Evolutionary conservation across 2,888 invertebrate species (phyloP), one percentile per base, ranked within the genome.

Genomic region (Tillus elongatus): DNA sequence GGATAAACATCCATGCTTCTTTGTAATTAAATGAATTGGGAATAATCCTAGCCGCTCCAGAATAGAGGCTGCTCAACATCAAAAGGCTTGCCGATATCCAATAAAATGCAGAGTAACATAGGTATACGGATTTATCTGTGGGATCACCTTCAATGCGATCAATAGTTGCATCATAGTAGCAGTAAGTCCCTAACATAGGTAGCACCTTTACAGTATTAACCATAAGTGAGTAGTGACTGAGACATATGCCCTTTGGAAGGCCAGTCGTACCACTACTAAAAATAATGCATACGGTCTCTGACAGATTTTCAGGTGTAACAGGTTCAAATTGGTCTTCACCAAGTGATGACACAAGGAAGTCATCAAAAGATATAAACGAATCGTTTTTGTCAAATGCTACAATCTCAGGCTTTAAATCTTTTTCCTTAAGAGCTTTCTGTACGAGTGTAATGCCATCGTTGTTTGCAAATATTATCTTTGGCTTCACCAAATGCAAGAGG

Each of bases 61-160:
- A 13, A 4, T 51, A 30, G 4, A 53, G 43, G 15, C 43, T 35
- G 3, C 39, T 42, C 1, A 45, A 43, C 13, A 56, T 36, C 10
- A 49, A 39, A n/a, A 55, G 3, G 4, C 49, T 43, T 3, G 53
- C 42, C 6, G 62, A 59, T 19, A 62, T 56, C 62, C 62, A 62
- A 36, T 62, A 62, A 9, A 60, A 43, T 2, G 59, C 49, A 1
- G 60, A 36, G 40, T 49, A 57, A 31, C 41, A 36, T 16, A 53
- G 45, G 24, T n/a, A 19, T 8, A 19, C 24, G 6, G 6, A 6
- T 19, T 19, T 6, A 19, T 8, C 24, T 19, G 24, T n/a, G n/a
- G n/a, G n/a, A n/a, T n/a, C n/a, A n/a, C n/a, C n/a, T n/a, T n/a
- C n/a, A n/a, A n/a, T n/a, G n/a, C n/a, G n/a, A n/a, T n/a, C n/a